Base-by-base conservation (phyloP, 2,888 invertebrate genomes). In the Pristionchus maxplancki region DNA sequence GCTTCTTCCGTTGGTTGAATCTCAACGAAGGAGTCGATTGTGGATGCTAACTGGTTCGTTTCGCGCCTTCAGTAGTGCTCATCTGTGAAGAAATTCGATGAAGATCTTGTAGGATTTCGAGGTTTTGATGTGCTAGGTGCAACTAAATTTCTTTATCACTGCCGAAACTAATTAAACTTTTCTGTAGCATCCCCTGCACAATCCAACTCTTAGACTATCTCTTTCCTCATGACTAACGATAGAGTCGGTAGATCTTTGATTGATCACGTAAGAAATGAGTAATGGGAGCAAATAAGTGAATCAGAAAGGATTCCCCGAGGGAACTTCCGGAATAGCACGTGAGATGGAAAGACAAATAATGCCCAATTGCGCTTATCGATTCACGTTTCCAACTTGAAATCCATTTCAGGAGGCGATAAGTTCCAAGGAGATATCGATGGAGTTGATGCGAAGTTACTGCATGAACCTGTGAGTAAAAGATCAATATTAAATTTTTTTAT, bases 341-440 rank as follows among this genome's bases (percentile, higher is more conserved):
- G 37, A 40, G 64, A 37, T 74, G 4, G 2, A 24, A 40, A n/a
- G 74, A 74, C 74, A 74, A 74, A 74, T 17, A 74, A 9, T n/a
- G n/a, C 11, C 67, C 11, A 2, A 5, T 28, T 62, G 24, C 67
- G 13, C 15, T 74, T 24, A 37, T n/a, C 8, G 31, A 20, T 74
- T 17, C n/a, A n/a, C n/a, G n/a, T n/a, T n/a, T n/a, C 11, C 1
- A 74, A 17, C 37, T 24, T 74, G 50, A 28, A 28, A 20, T n/a
- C 40, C 74, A 40, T 40, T 86, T 31, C 44, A 86, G 86, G 67
- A 48, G 86, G 86, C 28, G 67, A 86, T 40, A 94, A 94, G 89
- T 94, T 94, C 88, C 94, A 94, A 90, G 94, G 94, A 11, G 94
- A 94, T 89, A 94, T 94, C 64, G 94, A 92, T 89, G 94, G 94